A percentile compares a stretch with the other conserved stretches of the same genome.
Evolutionary conservation across 2,113 vertebrate species (phyloP).

Genomic region (Bubo scandiacus): DNA sequence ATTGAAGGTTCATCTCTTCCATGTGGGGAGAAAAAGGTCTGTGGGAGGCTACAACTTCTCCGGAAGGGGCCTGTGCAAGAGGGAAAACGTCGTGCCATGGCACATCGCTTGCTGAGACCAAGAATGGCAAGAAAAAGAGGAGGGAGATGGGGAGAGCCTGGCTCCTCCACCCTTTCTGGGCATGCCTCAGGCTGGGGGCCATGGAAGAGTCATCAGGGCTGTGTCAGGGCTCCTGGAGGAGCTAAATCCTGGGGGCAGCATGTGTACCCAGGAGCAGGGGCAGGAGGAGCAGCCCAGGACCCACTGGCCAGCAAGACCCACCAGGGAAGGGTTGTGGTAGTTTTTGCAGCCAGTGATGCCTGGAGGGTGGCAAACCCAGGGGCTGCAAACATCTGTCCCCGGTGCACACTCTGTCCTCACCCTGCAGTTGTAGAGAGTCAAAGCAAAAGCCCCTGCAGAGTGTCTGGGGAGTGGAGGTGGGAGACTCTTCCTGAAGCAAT

Average conservation of each 20-base stretch:
- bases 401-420: neutral
- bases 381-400: neutral
- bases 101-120: neutral
- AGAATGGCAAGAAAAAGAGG: neutral
- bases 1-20: neutral
- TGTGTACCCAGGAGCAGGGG: neutral
- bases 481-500: neutral
- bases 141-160: neutral
- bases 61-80: neutral
- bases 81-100: neutral
- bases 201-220: neutral
- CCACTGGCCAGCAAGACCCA: neutral
- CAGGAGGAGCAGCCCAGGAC: neutral
- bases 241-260: neutral
- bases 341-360: neutral
- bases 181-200: neutral
- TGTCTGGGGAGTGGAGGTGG: accelerated
- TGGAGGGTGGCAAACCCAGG: neutral
- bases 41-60: neutral
- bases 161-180: neutral
- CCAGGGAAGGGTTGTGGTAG: neutral
- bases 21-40: neutral
- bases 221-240: neutral
- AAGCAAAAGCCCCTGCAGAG: neutral
- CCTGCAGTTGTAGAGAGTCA: accelerated